phyloP scores from a whole-genome alignment of 2,888 invertebrate genomes.

The Micoletzkya japonica region DNA sequence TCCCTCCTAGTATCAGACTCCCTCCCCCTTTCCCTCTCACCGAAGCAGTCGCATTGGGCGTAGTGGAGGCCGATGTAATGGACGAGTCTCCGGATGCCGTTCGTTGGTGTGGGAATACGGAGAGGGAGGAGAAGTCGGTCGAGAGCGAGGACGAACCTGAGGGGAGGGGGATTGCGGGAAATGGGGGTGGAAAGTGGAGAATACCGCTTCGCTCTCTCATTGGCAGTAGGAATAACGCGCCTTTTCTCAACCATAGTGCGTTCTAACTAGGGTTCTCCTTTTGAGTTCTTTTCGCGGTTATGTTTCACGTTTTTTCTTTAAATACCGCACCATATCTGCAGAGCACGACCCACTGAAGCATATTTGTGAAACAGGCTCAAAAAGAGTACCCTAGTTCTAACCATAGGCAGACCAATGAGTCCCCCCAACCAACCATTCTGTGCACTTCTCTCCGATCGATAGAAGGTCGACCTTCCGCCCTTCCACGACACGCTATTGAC shows the following conservation, averaged over 20 bases:
- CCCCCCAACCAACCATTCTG: background rate
- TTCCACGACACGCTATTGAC: constrained; percentile 40
- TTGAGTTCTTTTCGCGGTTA: too few species aligned
- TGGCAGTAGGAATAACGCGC: too few species aligned
- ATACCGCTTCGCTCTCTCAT: too few species aligned
- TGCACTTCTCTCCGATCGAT: background rate
- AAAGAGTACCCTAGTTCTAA: background rate
- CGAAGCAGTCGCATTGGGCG: background rate
- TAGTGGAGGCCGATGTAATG: background rate
- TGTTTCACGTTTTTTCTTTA: too few species aligned
- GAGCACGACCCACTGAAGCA: background rate
- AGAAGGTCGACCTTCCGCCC: constrained; percentile 32
- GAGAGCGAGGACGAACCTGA: constrained; percentile 6
- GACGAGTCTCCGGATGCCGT: constrained; percentile 22
- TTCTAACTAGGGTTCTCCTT: too few species aligned
- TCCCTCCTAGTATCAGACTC: too few species aligned
- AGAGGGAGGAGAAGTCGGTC: constrained; percentile 40
- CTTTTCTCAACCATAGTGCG: too few species aligned
- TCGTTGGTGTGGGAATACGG: constrained; percentile 23
- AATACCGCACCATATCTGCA: too few species aligned
- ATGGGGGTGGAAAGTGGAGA: too few species aligned
- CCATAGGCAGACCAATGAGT: background rate
- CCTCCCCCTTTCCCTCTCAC: too few species aligned
- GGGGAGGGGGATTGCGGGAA: too few species aligned
- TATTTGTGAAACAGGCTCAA: background rate